A percentile compares a stretch with the other conserved stretches of the same genome.
These are phyloP conservation scores for Varanus salvator DNA, from an alignment of 2,113 vertebrate species.

Conservation along the genomic window DNA sequence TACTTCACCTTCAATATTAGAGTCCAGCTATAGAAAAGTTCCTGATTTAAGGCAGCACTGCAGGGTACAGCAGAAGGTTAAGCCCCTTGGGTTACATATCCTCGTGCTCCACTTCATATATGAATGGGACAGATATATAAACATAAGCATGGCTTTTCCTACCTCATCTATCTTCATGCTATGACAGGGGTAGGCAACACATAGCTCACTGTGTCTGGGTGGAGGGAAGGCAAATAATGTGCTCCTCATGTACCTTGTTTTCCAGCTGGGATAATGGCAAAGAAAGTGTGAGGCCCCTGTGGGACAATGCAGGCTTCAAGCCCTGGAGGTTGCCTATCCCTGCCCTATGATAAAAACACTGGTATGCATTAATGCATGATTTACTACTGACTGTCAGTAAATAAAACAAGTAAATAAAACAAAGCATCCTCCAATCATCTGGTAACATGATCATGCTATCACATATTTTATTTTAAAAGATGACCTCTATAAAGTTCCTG, in stretches of 20 bases:
- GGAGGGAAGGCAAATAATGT: no score
- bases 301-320: no score
- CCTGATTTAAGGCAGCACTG: no score
- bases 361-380: not conserved
- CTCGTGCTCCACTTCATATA: not conserved
- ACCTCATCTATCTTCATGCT: not conserved
- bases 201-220: no score
- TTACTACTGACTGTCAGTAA: not conserved
- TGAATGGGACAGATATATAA: not conserved
- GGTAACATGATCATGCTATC: slow-evolving; percentile 1
- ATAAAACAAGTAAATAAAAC: slow-evolving; percentile 26
- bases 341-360: not conserved
- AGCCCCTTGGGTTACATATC: not conserved
- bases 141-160: not conserved
- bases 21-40: not conserved
- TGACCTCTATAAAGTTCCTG: not conserved
- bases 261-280: no score
- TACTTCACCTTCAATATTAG: not conserved
- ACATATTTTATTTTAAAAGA: slow-evolving; percentile 10
- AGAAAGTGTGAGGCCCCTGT: no score
- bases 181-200: not conserved
- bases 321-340: no score
- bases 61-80: not conserved
- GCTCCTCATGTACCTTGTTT: no score
- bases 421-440: slow-evolving; percentile 7